A percentile compares a stretch with the other conserved stretches of the same genome.
Conservation (phyloP, 2,113 vertebrate species). For the Heterocephalus glaber region DNA sequence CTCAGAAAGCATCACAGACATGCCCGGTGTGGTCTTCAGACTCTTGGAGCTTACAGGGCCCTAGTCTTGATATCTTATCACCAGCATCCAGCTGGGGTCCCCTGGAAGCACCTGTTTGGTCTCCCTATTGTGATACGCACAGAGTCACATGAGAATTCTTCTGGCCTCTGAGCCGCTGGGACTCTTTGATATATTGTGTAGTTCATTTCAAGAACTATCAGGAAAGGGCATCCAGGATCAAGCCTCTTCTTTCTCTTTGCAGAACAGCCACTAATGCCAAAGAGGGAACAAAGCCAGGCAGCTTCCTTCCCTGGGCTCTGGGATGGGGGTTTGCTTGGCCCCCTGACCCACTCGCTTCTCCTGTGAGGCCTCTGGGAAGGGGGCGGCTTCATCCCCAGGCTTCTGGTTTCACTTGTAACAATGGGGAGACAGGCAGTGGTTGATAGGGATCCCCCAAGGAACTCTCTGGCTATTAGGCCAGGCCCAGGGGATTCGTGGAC, state of each 20-base stretch:
- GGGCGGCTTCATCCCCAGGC: background rate
- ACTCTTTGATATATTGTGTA: background rate
- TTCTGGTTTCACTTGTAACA: slow-evolving; percentile 51
- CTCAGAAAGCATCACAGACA: background rate
- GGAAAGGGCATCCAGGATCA: slow-evolving; percentile 51
- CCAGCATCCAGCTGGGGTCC: background rate
- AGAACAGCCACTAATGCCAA: background rate
- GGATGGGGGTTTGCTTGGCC: background rate
- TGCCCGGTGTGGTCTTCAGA: fast-evolving
- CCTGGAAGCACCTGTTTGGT: background rate
- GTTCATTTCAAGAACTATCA: background rate
- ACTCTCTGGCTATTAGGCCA: background rate
- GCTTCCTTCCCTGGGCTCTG: background rate
- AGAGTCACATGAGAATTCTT: background rate
- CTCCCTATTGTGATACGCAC: background rate
- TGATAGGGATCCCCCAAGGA: slow-evolving; percentile 51
- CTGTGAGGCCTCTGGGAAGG: background rate
- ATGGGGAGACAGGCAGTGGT: background rate
- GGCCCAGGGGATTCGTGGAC: slow-evolving; percentile 5
- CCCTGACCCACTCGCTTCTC: background rate
- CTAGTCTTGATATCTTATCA: fast-evolving
- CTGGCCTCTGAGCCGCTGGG: background rate
- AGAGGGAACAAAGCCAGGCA: background rate
- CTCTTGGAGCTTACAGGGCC: too few relatives aligned
- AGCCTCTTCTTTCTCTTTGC: slow-evolving; percentile 25